Evolutionary conservation across 2,797 vertebrate species (phyloP), one percentile per base, ranked within the genome.

Genomic region (Erethizon dorsatum): DNA sequence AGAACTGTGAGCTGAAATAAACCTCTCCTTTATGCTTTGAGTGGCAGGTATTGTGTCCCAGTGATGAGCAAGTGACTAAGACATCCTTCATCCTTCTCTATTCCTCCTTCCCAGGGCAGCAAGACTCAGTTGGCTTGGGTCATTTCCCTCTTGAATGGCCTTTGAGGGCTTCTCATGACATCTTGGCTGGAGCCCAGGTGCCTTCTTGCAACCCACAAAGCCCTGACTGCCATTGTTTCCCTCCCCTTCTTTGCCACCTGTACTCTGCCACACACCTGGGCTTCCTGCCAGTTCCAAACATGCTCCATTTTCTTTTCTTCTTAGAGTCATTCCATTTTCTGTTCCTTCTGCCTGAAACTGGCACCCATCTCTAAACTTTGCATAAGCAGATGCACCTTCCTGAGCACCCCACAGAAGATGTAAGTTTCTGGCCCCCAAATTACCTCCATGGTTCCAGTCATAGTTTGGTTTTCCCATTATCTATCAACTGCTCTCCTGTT

Each of bases 361-460:
- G 37, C 24, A 50, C 9, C 6, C 24, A 13, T 6, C 5, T 7
- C 20, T 20, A 13, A 65, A 73, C 50, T 26, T 37, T 57, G 54
- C 10, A 6, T 22, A 28, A 37, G 50, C 57, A n/a, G 12, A 18
- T 47, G 47, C 4, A 1, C 22, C 26, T 93, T 75, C 33, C 18
- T 8, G 18, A 37, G 31, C 0, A 2, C 41, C n/a, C 2, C 11
- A 17, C n/a, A 24, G 7, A 1, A 26, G 33, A 9, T 24, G 20
- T 37, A 7, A 12, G 4, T 33, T 24, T 54, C 59, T 86, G 71
- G 13, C 12, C 47, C 63, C 75, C 28, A 22, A 14, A 11, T 63
- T 45, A 13, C 54, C 67, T 59, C 56, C 12, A 0, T 47, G n/a
- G 28, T 17, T 11, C 33, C 28, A 26, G 52, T 9, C 22, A 5